phyloP scores from a whole-genome alignment of 2,113 vertebrate genomes.

The Brienomyrus brachyistius region DNA sequence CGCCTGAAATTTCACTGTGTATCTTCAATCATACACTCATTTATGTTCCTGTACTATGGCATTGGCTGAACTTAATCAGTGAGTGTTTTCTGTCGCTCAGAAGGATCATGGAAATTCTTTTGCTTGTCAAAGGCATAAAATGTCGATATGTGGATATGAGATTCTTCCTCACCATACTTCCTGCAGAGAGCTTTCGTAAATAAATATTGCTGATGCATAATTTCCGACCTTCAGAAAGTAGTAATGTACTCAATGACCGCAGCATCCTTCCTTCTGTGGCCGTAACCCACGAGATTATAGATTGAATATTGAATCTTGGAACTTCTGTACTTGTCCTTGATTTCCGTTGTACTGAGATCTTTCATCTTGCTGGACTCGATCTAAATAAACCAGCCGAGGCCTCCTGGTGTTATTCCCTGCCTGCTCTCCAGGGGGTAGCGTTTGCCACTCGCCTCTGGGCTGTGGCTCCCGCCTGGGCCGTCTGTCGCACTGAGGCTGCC shows the following conservation, averaged over 20 bases:
- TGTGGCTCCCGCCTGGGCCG: neutral
- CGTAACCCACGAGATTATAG: neutral
- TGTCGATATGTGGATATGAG: neutral
- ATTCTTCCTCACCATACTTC: neutral
- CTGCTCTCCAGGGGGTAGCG: neutral
- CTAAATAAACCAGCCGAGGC: neutral
- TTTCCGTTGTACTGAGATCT: neutral
- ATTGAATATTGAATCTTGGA: neutral
- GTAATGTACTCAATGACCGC: neutral
- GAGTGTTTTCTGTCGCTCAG: neutral
- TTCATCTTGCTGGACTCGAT: neutral
- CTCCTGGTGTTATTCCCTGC: neutral
- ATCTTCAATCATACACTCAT: neutral
- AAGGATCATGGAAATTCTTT: neutral
- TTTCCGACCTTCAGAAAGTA: neutral
- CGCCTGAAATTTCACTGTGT: neutral
- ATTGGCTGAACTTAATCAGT: neutral
- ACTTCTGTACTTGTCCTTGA: neutral
- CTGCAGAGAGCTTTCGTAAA: neutral
- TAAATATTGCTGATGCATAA: neutral
- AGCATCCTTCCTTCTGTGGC: neutral
- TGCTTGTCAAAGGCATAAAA: neutral
- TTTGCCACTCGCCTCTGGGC: neutral
- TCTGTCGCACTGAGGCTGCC: neutral
- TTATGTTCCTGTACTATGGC: neutral